Percentiles rank a stretch among this genome's conserved stretches.
These are phyloP conservation scores for Pangasius krempfi DNA, from an alignment of 2,797 vertebrate genomes.

Conservation along the genomic window DNA sequence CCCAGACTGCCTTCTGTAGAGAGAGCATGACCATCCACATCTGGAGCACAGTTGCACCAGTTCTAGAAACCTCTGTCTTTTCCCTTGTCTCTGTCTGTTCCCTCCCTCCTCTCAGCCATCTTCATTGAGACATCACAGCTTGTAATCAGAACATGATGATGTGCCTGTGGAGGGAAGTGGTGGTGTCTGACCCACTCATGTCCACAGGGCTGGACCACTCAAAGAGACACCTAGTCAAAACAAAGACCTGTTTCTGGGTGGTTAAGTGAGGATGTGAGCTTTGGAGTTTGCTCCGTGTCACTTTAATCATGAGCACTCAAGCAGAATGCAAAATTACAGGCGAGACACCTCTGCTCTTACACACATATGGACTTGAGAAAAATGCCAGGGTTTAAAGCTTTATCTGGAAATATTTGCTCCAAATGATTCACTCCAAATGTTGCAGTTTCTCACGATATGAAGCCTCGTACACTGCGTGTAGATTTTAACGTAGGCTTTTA, in stretches of 20 bases:
- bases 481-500: conserved; percentile 32
- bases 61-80: conserved; percentile 55
- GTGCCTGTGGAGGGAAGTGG: conserved; percentile 62
- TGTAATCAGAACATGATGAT: conserved; percentile 73
- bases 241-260: conserved; percentile 66
- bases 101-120: conserved; percentile 43
- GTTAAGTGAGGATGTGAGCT: conserved; percentile 28
- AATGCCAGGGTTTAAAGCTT: conserved; percentile 33
- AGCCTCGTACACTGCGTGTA: not conserved
- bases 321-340: conserved; percentile 31
- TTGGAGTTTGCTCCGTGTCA: conserved; percentile 33
- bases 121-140: conserved; percentile 70
- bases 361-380: conserved; percentile 31
- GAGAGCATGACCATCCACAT: conserved; percentile 71
- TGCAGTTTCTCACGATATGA: conserved; percentile 32
- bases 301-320: conserved; percentile 35
- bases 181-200: conserved; percentile 72
- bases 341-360: conserved; percentile 17
- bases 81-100: conserved; percentile 6
- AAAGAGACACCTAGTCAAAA: conserved; percentile 73
- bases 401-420: conserved; percentile 19
- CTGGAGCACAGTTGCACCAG: conserved; percentile 79
- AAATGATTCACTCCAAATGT: conserved; percentile 9
- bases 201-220: conserved; percentile 63
- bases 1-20: conserved; percentile 60